Conservation (phyloP, 1,140 invertebrate species). For the Rhynchophorus ferrugineus region DNA sequence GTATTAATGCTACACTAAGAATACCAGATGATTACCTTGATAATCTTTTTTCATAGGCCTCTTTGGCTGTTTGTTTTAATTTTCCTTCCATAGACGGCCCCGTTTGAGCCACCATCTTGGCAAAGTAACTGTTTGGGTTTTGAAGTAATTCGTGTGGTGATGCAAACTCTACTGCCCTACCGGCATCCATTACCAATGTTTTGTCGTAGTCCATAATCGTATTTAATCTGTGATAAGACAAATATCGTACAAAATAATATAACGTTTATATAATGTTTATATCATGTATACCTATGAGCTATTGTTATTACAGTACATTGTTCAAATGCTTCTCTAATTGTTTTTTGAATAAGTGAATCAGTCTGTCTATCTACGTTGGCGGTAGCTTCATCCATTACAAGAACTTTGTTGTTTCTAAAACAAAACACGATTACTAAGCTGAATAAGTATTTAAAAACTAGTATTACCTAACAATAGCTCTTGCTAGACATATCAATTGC, state of each 20-base stretch:
- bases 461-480: conserved; percentile 57
- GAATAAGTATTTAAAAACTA: neutral
- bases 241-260: neutral
- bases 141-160: conserved; percentile 36
- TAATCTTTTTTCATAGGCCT: conserved; percentile 20
- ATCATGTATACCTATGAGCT: conserved; percentile 53
- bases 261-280: neutral
- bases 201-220: conserved; percentile 39
- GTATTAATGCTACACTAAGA: neutral
- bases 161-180: conserved; percentile 37
- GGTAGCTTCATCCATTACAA: conserved; percentile 58
- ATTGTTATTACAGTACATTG: conserved; percentile 73
- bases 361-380: conserved; percentile 63
- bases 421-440: neutral
- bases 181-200: conserved; percentile 39
- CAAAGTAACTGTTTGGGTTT: conserved; percentile 50
- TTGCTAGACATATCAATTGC: conserved; percentile 75
- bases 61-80: conserved; percentile 24
- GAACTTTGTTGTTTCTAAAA: conserved; percentile 47
- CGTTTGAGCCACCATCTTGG: conserved; percentile 64
- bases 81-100: conserved; percentile 22
- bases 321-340: conserved; percentile 57
- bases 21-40: neutral
- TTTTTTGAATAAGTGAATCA: conserved; percentile 60
- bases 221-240: conserved; percentile 12